Evolutionary conservation across 2,113 vertebrate genomes (phyloP).

Genomic region (Pachycephala philippinensis): DNA sequence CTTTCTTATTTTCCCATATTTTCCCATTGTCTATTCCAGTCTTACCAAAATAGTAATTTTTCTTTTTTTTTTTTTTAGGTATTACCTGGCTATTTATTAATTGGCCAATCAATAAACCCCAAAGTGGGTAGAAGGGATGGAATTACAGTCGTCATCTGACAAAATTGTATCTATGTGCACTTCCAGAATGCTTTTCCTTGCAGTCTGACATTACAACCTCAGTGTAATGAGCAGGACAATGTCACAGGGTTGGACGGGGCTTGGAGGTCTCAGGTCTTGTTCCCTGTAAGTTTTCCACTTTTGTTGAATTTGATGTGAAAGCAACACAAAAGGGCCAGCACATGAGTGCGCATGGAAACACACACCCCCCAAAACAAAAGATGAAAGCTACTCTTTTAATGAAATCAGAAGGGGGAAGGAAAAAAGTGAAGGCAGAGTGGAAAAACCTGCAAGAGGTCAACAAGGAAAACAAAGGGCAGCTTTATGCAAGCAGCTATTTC

Average conservation of each 20-base stretch:
- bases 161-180: neutral
- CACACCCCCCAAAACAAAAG: neutral
- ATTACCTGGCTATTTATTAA: neutral
- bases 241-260: rapidly evolving
- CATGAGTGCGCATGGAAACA: neutral
- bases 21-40: neutral
- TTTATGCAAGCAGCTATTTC: conserved; percentile 25
- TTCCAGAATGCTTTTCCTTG: neutral
- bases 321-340: neutral
- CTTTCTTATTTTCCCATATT: neutral
- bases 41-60: neutral
- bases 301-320: neutral
- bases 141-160: neutral
- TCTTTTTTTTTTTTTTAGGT: neutral
- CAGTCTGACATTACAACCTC: neutral
- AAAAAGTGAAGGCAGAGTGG: neutral
- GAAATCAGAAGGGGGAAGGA: neutral
- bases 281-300: neutral
- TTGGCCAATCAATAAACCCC: neutral
- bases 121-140: neutral
- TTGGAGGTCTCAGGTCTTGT: neutral
- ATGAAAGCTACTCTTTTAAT: conserved; percentile 10
- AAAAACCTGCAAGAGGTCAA: conserved; percentile 45
- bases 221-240: neutral
- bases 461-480: conserved; percentile 51